These are phyloP conservation scores for Brachionus sp. DNA, from an alignment of 1,140 invertebrate species.

Conservation along the genomic window DNA sequence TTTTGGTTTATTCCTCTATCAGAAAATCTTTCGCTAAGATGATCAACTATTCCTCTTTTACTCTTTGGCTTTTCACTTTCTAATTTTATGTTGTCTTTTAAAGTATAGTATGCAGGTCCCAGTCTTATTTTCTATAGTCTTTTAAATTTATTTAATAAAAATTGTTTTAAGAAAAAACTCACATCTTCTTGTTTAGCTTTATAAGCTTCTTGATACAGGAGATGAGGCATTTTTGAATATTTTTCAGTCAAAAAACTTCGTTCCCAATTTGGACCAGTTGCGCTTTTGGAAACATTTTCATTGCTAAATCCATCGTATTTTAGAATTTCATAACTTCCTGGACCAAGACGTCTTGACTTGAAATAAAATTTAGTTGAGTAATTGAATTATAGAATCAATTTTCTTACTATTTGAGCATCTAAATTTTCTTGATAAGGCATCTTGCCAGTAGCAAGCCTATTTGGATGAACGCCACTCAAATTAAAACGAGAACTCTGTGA, in stretches of 20 bases:
- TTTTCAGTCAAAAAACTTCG: background rate
- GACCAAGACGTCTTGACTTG: background rate
- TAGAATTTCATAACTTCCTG: slow-evolving; percentile 35
- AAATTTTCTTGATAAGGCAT: slow-evolving; percentile 41
- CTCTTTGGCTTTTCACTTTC: background rate
- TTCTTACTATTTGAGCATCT: slow-evolving; percentile 3
- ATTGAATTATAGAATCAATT: background rate
- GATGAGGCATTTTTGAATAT: slow-evolving; percentile 41
- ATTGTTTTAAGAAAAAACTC: background rate
- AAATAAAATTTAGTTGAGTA: background rate
- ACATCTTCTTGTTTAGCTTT: slow-evolving; percentile 30
- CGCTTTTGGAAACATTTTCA: background rate
- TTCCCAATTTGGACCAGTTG: slow-evolving; percentile 46
- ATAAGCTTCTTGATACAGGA: slow-evolving; percentile 36
- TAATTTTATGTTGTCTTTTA: background rate
- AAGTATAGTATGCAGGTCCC: slow-evolving; percentile 32
- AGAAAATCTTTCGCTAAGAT: background rate
- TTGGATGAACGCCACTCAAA: slow-evolving; percentile 24
- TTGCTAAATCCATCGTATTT: slow-evolving; percentile 45
- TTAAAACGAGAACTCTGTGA: slow-evolving; percentile 23
- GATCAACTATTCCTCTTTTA: background rate
- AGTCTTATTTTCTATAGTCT: slow-evolving; percentile 14
- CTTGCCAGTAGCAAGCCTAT: background rate
- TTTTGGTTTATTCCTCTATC: background rate
- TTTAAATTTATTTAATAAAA: background rate